Percentiles rank a stretch among this genome's conserved stretches.
These are phyloP conservation scores for Hyposoter dolosus DNA, from an alignment of 2,888 invertebrate species.

Conservation along the genomic window DNA sequence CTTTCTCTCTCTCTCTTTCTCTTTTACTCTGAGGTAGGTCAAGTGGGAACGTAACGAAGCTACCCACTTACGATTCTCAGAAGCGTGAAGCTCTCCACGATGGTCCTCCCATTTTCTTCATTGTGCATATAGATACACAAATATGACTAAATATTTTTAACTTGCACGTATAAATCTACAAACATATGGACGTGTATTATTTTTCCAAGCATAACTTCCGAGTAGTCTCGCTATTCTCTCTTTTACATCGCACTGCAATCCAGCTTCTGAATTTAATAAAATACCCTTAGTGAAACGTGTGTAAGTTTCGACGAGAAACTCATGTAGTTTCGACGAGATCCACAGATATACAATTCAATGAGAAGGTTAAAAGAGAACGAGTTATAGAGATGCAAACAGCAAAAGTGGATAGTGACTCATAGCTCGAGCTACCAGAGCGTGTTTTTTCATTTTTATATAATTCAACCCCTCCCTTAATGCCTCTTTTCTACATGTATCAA, in stretches of 20 bases:
- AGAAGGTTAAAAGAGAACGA: neutral
- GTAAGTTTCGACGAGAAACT: slow-evolving; percentile 49
- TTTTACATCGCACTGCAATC: slow-evolving; percentile 39
- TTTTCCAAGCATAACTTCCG: slow-evolving; percentile 19
- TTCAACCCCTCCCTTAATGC: neutral
- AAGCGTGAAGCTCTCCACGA: slow-evolving; percentile 56
- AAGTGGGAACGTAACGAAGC: slow-evolving; percentile 72
- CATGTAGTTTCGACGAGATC: neutral
- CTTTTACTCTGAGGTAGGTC: slow-evolving; percentile 60
- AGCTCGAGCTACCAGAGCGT: neutral
- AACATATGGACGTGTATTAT: slow-evolving; percentile 2
- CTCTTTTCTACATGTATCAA: neutral
- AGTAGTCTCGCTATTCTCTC: slow-evolving; percentile 42
- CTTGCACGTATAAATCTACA: slow-evolving; percentile 10
- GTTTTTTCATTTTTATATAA: neutral
- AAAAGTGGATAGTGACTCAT: slow-evolving; percentile 45
- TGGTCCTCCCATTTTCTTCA: slow-evolving; percentile 62
- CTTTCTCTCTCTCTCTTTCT: slow-evolving; percentile 19
- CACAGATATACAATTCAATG: slow-evolving; percentile 7
- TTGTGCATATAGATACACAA: neutral
- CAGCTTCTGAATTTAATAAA: slow-evolving; percentile 31
- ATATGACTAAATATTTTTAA: slow-evolving; percentile 9
- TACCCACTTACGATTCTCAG: slow-evolving; percentile 67
- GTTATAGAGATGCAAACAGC: slow-evolving; percentile 1
- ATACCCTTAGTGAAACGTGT: slow-evolving; percentile 42